Base-by-base conservation (phyloP, 2,888 invertebrate genomes). In the Cotesia congregata region DNA sequence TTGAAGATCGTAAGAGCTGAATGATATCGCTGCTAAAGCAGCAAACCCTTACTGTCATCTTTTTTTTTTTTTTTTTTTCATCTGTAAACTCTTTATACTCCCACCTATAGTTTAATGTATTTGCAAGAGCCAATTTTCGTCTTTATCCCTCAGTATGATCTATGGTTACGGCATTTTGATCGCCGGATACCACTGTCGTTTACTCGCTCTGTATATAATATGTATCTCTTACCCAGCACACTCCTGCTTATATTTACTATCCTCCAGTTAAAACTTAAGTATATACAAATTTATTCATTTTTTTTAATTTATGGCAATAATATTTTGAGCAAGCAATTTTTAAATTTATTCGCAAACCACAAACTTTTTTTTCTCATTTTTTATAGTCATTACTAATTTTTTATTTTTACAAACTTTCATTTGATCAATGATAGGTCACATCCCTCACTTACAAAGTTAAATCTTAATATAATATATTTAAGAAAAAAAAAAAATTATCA, bases 111-210 rank as follows among this genome's bases (percentile, higher is more conserved):
- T 85, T 84, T 89, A 89, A 89, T 88, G 88, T 86, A 86, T 88
- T 88, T 87, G 86, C 88, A 86, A 87, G 85, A 87, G 86, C 86
- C 88, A 87, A 88, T 88, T 88, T 85, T 83, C 84, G 83, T 86
- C 88, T 86, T 88, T 89, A 88, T 88, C 86, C 87, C 83, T 59
- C 81, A 81, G 81, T 83, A 85, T 88, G 88, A 88, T 87, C 85
- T 85, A 87, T 84, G 86, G 85, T 87, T 88, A 88, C 85, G 85
- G 84, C 85, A 82, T 83, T 88, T 89, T 87, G 88, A 89, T 88
- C 86, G 86, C 83, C 84, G 83, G 85, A 84, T 84, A 84, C 83
- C 81, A 82, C 82, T 83, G 83, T 84, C 85, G 83, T 85, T 85
- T 84, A 83, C 82, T 83, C 80, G 79, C 77, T 74, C 80, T 78